These are phyloP conservation scores for Riparia riparia DNA, from an alignment of 2,113 vertebrate species.

Conservation along the genomic window DNA sequence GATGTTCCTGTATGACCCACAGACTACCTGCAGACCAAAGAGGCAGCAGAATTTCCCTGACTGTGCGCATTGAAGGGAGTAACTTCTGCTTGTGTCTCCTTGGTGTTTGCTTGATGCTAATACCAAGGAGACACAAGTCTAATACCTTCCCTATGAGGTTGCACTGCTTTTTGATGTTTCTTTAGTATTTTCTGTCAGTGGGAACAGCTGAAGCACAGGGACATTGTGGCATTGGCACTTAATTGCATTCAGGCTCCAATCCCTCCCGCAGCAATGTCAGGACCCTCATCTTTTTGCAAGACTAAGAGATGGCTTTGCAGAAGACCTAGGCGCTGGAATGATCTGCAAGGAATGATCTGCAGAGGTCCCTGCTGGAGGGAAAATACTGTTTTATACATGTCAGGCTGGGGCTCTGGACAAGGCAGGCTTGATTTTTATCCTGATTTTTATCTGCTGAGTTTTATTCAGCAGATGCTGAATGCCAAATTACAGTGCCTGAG, in stretches of 20 bases:
- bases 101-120: neutral
- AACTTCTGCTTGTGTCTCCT: neutral
- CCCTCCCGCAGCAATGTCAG: neutral
- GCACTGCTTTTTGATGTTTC: neutral
- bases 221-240: neutral
- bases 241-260: neutral
- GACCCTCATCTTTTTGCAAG: neutral
- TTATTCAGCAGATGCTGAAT: neutral
- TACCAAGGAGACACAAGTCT: neutral
- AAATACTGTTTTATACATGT: neutral
- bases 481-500: neutral
- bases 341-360: neutral
- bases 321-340: neutral
- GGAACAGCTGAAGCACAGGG: neutral
- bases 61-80: neutral
- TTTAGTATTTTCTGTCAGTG: neutral
- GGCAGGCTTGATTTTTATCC: neutral
- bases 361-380: neutral
- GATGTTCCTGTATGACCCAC: fast-evolving
- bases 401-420: neutral
- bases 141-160: neutral
- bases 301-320: neutral
- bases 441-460: neutral
- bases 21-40: neutral
- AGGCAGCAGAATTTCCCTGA: neutral